Evolutionary conservation across 2,113 vertebrate genomes (phyloP).

Genomic region (Mus pahari): DNA sequence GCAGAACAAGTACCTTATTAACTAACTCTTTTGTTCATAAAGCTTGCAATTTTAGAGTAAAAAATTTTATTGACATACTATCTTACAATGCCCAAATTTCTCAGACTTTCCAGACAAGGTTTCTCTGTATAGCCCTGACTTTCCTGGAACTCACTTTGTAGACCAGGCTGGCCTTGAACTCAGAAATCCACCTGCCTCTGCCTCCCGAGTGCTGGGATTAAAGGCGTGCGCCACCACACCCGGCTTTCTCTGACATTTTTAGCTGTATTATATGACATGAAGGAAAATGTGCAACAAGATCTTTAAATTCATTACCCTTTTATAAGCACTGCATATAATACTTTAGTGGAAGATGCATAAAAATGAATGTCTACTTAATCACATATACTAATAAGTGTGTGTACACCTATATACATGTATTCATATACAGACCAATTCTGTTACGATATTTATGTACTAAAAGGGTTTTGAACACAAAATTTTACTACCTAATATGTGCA

Average conservation of each 20-base stretch:
- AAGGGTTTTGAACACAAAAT: background rate
- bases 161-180: no score
- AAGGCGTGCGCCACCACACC: no score
- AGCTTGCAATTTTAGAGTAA: conserved; percentile 14
- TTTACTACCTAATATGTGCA: background rate
- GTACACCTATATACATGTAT: background rate
- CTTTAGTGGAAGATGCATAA: conserved; percentile 1
- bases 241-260: conserved; percentile 49
- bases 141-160: no score
- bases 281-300: conserved; percentile 38
- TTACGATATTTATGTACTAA: conserved; percentile 1
- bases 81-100: conserved; percentile 56
- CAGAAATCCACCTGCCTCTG: no score
- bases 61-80: conserved; percentile 40
- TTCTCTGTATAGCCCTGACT: no score
- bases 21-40: conserved; percentile 59
- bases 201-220: no score
- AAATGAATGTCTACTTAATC: conserved; percentile 37
- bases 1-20: conserved; percentile 66
- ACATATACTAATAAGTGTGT: conserved; percentile 8
- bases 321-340: conserved; percentile 44
- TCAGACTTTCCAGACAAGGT: no score
- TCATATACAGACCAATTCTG: background rate
- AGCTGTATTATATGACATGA: background rate
- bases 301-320: conserved; percentile 32